Evolutionary conservation across 2,888 invertebrate species (phyloP).

Genomic region (Slavum lentiscoides): DNA sequence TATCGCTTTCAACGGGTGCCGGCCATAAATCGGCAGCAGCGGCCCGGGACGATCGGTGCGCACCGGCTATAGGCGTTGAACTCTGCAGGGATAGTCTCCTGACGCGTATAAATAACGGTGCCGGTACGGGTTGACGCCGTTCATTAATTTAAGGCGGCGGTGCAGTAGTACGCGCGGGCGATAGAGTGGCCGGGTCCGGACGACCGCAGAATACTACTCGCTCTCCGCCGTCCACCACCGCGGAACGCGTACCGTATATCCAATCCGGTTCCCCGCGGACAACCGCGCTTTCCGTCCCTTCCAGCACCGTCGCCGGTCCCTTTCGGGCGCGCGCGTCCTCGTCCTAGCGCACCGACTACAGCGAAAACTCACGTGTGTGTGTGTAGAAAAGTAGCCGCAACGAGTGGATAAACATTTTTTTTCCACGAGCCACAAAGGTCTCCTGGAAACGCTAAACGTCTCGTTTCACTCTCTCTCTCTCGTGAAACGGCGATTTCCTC

Average conservation of each 20-base stretch:
- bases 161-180: neutral
- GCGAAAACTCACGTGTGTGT: too few species aligned
- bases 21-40: slow-evolving; percentile 42
- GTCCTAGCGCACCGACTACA: too few species aligned
- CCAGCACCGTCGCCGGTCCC: neutral
- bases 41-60: neutral
- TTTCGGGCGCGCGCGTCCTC: too few species aligned
- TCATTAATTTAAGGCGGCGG: slow-evolving; percentile 48
- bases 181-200: neutral
- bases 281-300: neutral
- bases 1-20: slow-evolving; percentile 48
- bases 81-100: slow-evolving; percentile 42
- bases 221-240: slow-evolving; percentile 15
- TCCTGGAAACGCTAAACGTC: too few species aligned
- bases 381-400: too few species aligned
- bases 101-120: slow-evolving; percentile 52
- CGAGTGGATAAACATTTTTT: too few species aligned
- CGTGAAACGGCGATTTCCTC: too few species aligned
- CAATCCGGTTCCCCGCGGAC: slow-evolving; percentile 49
- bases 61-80: slow-evolving; percentile 23
- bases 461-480: too few species aligned
- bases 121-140: slow-evolving; percentile 47
- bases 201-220: slow-evolving; percentile 37
- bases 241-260: slow-evolving; percentile 5
- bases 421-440: too few species aligned